A percentile compares a stretch with the other conserved stretches of the same genome.
Evolutionary conservation across 2,888 invertebrate species (phyloP).

Genomic region (Epinotia nisella): DNA sequence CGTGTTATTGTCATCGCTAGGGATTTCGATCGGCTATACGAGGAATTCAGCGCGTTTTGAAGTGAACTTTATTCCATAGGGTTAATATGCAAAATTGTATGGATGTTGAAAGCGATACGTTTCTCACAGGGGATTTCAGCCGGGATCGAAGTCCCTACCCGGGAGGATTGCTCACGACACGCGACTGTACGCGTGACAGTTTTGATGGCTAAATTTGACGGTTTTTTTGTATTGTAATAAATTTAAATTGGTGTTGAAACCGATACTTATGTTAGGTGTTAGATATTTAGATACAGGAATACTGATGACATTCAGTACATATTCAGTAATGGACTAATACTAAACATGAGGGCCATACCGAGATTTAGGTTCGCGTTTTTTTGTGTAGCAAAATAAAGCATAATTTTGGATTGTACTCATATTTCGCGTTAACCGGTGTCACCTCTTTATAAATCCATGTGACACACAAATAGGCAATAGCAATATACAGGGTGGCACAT

Average conservation of each 20-base stretch:
- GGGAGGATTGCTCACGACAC: slow-evolving; percentile 52
- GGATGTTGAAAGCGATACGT: background rate
- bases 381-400: background rate
- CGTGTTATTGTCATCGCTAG: slow-evolving; percentile 37
- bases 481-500: no score
- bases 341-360: background rate
- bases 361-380: background rate
- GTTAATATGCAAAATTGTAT: slow-evolving; percentile 3
- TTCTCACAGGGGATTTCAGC: slow-evolving; percentile 45
- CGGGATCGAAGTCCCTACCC: slow-evolving; percentile 53
- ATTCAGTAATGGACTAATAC: background rate
- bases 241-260: slow-evolving; percentile 31
- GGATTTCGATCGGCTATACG: slow-evolving; percentile 26
- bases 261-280: slow-evolving; percentile 21
- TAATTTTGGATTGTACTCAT: no score
- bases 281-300: background rate
- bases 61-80: slow-evolving; percentile 4
- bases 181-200: slow-evolving; percentile 49
- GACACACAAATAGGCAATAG: no score
- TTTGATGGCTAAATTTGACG: slow-evolving; percentile 36
- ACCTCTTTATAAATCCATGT: no score
- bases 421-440: no score
- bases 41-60: background rate
- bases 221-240: slow-evolving; percentile 27
- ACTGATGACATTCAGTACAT: background rate